A percentile compares a stretch with the other conserved stretches of the same genome.
Conservation (phyloP, 2,113 vertebrate genomes). For the Eretmochelys imbricata region DNA sequence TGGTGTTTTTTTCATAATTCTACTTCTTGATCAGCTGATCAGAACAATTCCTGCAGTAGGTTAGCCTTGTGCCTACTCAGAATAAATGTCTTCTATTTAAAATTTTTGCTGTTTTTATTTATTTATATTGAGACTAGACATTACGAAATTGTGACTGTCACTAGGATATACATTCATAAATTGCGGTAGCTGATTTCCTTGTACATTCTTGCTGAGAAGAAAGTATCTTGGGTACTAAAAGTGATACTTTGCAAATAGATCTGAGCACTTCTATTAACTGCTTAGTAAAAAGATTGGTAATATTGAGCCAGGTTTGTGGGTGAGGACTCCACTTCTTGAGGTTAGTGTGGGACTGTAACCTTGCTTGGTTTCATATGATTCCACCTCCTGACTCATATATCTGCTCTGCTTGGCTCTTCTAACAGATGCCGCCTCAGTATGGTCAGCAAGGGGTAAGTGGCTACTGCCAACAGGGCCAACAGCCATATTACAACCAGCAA, state of each 20-base stretch:
- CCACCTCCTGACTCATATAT: conserved; percentile 21
- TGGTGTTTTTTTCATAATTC: not conserved
- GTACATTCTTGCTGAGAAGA: not conserved
- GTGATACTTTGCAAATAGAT: not conserved
- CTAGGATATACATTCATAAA: not conserved
- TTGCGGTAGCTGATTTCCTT: not conserved
- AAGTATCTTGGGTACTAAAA: not conserved
- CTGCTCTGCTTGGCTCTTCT: conserved; percentile 74
- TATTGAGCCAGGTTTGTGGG: not conserved
- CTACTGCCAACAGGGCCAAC: conserved; percentile 93
- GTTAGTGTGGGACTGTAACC: rapidly evolving
- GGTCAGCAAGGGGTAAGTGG: conserved; percentile 90
- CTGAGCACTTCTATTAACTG: not conserved
- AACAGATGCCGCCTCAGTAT: conserved; percentile 94
- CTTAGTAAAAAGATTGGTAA: not conserved
- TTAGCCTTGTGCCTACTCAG: not conserved
- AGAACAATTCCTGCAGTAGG: not conserved
- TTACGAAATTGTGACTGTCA: not conserved
- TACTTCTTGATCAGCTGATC: rapidly evolving
- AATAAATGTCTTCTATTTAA: not conserved
- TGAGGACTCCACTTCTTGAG: not conserved
- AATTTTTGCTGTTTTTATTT: not conserved
- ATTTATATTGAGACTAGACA: not conserved
- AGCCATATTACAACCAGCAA: conserved; percentile 94
- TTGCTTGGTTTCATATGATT: not conserved